Evolutionary conservation across 2,888 invertebrate species (phyloP).

Genomic region (Tipula vernalis): DNA sequence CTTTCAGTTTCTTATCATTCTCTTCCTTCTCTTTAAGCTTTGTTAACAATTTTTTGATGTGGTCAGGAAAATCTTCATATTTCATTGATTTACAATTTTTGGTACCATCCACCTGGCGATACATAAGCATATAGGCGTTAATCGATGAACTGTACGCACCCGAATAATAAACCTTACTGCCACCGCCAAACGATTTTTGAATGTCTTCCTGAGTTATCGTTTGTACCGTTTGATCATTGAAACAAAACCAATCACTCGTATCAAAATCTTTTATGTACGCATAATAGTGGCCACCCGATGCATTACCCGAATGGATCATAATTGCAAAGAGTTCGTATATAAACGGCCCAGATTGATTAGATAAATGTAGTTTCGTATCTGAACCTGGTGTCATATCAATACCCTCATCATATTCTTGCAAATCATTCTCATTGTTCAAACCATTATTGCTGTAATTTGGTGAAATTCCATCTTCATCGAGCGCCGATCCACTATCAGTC

Average conservation of each 20-base stretch:
- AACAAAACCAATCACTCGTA: slow-evolving; percentile 69
- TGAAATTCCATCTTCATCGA: slow-evolving; percentile 45
- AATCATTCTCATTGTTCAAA: slow-evolving; percentile 25
- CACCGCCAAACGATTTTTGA: slow-evolving; percentile 72
- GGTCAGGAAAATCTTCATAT: slow-evolving; percentile 58
- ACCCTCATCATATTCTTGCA: slow-evolving; percentile 54
- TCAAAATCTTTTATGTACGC: slow-evolving; percentile 77
- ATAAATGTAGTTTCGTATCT: slow-evolving; percentile 30
- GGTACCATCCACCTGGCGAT: slow-evolving; percentile 56
- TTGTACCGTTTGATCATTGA: slow-evolving; percentile 75
- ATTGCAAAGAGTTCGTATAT: slow-evolving; percentile 79
- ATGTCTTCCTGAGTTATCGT: slow-evolving; percentile 69
- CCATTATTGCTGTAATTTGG: slow-evolving; percentile 14
- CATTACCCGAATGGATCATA: slow-evolving; percentile 86
- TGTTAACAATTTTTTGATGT: slow-evolving; percentile 51
- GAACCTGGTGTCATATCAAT: slow-evolving; percentile 47
- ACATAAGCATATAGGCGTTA: slow-evolving; percentile 87
- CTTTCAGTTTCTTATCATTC: slow-evolving; percentile 43
- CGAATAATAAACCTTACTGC: slow-evolving; percentile 56
- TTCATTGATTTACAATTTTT: slow-evolving; percentile 51
- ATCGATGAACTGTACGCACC: slow-evolving; percentile 68
- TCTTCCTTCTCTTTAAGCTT: slow-evolving; percentile 54
- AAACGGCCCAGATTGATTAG: slow-evolving; percentile 48
- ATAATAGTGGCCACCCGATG: slow-evolving; percentile 83
- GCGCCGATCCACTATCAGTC: slow-evolving; percentile 53